Percentiles rank a stretch among this genome's conserved stretches.
Conservation (phyloP, 2,113 vertebrate genomes). For the Artemisiospiza belli region DNA sequence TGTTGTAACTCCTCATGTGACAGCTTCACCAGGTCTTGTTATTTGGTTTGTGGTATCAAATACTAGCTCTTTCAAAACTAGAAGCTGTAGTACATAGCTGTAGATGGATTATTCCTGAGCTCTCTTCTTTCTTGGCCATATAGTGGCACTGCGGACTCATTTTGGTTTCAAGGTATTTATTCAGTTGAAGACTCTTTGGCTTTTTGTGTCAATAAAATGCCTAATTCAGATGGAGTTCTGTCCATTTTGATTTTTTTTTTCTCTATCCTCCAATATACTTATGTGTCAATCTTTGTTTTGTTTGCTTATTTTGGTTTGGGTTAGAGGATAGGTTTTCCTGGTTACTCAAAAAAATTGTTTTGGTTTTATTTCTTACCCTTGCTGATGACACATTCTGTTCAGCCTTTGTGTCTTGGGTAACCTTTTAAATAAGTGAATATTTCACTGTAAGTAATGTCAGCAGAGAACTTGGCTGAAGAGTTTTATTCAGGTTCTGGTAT, state of each 20-base stretch:
- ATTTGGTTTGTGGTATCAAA: background rate
- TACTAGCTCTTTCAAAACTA: background rate
- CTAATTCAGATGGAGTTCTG: background rate
- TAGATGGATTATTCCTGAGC: background rate
- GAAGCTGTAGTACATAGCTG: background rate
- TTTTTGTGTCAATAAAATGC: background rate
- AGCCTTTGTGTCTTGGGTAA: background rate
- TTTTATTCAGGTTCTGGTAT: background rate
- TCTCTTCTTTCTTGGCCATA: background rate
- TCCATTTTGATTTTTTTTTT: background rate
- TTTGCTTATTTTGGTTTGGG: background rate
- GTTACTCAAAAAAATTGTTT: background rate
- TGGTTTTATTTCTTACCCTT: background rate
- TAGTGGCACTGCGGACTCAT: background rate
- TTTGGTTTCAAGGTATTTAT: background rate
- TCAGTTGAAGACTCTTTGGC: background rate
- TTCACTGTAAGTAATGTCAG: background rate
- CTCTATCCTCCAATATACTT: background rate
- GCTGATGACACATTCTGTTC: background rate
- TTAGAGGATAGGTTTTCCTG: background rate
- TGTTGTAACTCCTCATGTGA: background rate
- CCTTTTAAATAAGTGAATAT: background rate
- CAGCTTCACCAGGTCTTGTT: background rate
- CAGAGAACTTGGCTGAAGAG: background rate
- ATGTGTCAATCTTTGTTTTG: background rate